A percentile compares a stretch with the other conserved stretches of the same genome.
These are phyloP conservation scores for Melipona quadrifasciata DNA, from an alignment of 1,140 invertebrate genomes.

Conservation along the genomic window DNA sequence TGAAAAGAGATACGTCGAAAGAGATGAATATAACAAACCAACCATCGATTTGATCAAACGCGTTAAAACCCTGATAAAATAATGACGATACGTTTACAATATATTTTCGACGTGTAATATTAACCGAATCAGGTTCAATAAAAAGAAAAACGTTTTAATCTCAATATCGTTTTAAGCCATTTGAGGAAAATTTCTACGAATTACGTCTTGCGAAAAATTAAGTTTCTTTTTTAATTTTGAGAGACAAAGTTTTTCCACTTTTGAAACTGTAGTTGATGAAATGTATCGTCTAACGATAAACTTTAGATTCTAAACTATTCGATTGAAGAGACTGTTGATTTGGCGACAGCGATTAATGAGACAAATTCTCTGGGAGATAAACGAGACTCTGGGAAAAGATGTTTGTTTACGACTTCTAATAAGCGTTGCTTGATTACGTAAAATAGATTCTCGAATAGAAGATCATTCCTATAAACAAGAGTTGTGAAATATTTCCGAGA, in stretches of 20 bases:
- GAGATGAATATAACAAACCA: neutral
- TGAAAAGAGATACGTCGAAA: neutral
- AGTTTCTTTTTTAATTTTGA: neutral
- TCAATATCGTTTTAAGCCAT: neutral
- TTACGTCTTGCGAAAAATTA: too few relatives aligned
- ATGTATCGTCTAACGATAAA: too few relatives aligned
- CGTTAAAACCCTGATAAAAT: neutral
- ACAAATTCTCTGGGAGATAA: neutral
- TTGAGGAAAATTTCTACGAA: neutral
- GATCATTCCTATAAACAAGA: neutral
- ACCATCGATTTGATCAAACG: neutral
- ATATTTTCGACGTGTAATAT: too few relatives aligned
- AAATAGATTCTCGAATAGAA: neutral
- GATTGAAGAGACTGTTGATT: neutral
- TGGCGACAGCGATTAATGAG: slow-evolving; percentile 16
- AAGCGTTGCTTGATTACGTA: slow-evolving; percentile 25
- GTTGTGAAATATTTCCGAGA: neutral
- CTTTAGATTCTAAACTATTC: neutral
- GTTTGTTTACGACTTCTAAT: neutral
- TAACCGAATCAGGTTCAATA: neutral
- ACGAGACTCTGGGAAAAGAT: neutral
- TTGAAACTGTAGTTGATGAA: neutral
- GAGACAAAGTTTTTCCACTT: neutral
- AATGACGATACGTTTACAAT: neutral
- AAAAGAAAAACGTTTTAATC: neutral